Percentiles rank a stretch among this genome's conserved stretches.
These are phyloP conservation scores for Mercenaria mercenaria DNA, from an alignment of 1,140 invertebrate genomes.

Conservation along the genomic window DNA sequence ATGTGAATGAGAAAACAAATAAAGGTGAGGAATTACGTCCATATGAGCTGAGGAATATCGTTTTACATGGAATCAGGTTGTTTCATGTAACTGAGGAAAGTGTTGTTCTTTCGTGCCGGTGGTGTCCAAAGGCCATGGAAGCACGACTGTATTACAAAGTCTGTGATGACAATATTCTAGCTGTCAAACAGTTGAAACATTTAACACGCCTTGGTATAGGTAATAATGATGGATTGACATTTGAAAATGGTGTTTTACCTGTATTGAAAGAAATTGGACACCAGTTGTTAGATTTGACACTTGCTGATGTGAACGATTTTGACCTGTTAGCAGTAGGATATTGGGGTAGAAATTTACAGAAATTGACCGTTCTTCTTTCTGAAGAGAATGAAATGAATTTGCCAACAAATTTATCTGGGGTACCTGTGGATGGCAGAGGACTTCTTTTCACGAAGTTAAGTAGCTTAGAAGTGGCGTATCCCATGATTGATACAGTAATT, in stretches of 20 bases:
- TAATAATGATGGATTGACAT: conserved; percentile 20
- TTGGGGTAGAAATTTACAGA: conserved; percentile 30
- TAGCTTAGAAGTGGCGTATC: background rate
- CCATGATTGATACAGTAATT: background rate
- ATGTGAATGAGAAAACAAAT: background rate
- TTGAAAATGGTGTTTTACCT: conserved; percentile 33
- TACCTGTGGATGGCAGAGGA: background rate
- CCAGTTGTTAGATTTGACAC: conserved; percentile 33
- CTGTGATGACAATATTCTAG: background rate
- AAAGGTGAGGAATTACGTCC: background rate
- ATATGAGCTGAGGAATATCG: conserved; percentile 11
- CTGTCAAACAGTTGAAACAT: conserved; percentile 31
- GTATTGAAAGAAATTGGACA: conserved; percentile 48
- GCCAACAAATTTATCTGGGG: background rate
- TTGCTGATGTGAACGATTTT: conserved; percentile 45
- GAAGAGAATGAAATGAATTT: background rate
- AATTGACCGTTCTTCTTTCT: conserved; percentile 2
- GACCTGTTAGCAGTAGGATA: conserved; percentile 24
- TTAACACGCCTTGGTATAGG: conserved; percentile 29
- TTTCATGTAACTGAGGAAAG: background rate
- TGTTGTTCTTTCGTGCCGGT: conserved; percentile 14
- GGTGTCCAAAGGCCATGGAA: background rate
- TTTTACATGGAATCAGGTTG: background rate
- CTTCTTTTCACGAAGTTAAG: background rate
- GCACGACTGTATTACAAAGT: conserved; percentile 27